Conservation (phyloP, 1,140 invertebrate species). For the Microplitis demolitor region DNA sequence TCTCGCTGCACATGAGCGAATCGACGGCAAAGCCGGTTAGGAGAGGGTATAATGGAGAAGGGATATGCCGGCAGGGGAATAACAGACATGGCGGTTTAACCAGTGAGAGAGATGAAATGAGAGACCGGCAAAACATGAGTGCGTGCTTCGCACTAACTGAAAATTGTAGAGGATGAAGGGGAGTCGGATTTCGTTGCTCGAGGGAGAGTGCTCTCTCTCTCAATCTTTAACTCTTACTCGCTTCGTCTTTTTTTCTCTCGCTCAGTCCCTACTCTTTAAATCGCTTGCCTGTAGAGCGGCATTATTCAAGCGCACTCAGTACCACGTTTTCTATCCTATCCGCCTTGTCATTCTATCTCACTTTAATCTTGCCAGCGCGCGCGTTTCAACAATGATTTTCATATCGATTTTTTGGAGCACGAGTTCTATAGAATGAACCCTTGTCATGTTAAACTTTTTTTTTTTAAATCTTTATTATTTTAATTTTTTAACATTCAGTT, state of each 20-base stretch:
- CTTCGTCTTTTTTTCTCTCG: background rate
- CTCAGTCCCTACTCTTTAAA: conserved; percentile 4
- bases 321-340: conserved; percentile 28
- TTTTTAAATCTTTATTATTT: background rate
- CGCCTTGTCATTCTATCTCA: conserved; percentile 25
- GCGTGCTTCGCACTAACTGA: conserved; percentile 11
- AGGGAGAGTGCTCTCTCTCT: conserved; percentile 1
- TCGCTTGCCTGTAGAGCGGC: conserved; percentile 4
- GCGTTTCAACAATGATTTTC: conserved; percentile 18
- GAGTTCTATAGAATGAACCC: background rate
- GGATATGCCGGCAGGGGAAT: background rate
- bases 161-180: conserved; percentile 5
- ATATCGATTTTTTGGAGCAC: conserved; percentile 15
- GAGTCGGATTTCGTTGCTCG: conserved; percentile 6
- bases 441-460: background rate
- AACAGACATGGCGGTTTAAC: conserved; percentile 12
- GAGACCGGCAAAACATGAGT: conserved; percentile 29
- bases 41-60: conserved; percentile 3
- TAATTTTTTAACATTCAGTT: background rate
- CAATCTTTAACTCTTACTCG: background rate
- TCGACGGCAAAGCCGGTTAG: conserved; percentile 26
- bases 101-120: background rate
- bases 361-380: conserved; percentile 3
- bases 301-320: conserved; percentile 23
- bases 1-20: conserved; percentile 37